Conservation (phyloP, 30 jellyfish, hydroid and myxozoan genomes). For the Clytia hemisphaerica region DNA sequence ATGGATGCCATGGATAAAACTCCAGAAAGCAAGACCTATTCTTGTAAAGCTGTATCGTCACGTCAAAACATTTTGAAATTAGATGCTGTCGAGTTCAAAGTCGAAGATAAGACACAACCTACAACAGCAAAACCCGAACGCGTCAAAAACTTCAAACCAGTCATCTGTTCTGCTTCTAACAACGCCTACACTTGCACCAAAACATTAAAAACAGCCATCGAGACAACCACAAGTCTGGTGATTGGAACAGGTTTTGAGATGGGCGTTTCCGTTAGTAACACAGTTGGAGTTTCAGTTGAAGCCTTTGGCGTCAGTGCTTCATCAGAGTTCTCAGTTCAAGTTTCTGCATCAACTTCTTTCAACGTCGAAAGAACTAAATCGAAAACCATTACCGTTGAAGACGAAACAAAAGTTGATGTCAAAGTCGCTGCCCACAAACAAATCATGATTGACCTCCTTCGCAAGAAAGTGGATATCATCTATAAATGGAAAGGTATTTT, state of each 20-base stretch:
- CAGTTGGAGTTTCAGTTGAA: too few species aligned
- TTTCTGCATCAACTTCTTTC: background rate
- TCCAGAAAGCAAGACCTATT: background rate
- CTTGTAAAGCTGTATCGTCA: background rate
- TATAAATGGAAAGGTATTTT: constrained; percentile 15
- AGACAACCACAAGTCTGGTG: constrained; percentile 14
- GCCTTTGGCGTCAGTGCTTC: too few species aligned
- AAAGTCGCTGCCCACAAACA: background rate
- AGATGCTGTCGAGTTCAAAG: background rate
- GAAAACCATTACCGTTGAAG: background rate
- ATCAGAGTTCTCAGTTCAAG: too few species aligned
- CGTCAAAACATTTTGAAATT: background rate
- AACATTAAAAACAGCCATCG: background rate
- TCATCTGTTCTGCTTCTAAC: background rate
- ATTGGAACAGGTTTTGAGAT: too few species aligned
- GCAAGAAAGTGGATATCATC: too few species aligned
- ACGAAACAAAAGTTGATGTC: background rate
- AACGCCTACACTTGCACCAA: background rate
- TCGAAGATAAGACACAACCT: constrained; percentile 8
- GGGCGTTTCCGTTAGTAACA: too few species aligned
- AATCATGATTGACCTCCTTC: background rate
- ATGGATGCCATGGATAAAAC: too few species aligned
- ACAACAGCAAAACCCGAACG: background rate
- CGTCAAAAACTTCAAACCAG: constrained; percentile 1
- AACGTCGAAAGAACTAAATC: background rate